Evolutionary conservation across 2,113 vertebrate genomes (phyloP), one percentile per base, ranked within the genome.

Genomic region (Percina caprodes): DNA sequence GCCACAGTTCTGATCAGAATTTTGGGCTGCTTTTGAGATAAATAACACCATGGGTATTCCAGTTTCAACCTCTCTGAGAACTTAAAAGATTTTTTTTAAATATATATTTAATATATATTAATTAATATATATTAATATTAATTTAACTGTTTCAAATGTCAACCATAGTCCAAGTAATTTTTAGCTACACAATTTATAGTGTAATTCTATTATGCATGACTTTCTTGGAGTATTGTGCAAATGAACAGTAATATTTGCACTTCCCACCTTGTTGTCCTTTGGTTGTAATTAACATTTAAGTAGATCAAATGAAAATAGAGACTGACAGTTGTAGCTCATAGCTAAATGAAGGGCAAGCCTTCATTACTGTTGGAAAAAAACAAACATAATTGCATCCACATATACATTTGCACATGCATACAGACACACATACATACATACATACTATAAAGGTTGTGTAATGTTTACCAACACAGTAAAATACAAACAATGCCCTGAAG

Each of bases 381-480:
- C 24, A 39, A 46, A 39, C 26, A 18, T 60, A n/a, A n/a, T 14
- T 42, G 2, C 23, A 60, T 71, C 2, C 24, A 69, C 18, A 23
- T 49, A 19, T 33, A 12, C 14, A 48, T 21, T 6, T 48, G 13
- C 15, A 67, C 24, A 71, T 75, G 46, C 48, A 65, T 49, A 30
- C 1, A 18, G 0, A 61, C 12, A 58, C 16, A 49, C 49, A 45
- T 16, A 49, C 12, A 55, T 16, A 49, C 12, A 55, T 30, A 30
- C 30, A 42, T 42, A 8, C 19, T 33, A 11, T 55, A 59, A 80
- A 68, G 33, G 48, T 52, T 24, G 51, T 59, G 23, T 74, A 49
- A 58, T 65, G 69, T 70, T 73, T 68, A 71, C 48, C 9, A 84
- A 69, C 48, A 58, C 5, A 16, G 62, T 15, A 7, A 66, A 74